A percentile compares a stretch with the other conserved stretches of the same genome.
These are phyloP conservation scores for Nephrotoma flavescens DNA, from an alignment of 2,888 invertebrate genomes.

Conservation along the genomic window DNA sequence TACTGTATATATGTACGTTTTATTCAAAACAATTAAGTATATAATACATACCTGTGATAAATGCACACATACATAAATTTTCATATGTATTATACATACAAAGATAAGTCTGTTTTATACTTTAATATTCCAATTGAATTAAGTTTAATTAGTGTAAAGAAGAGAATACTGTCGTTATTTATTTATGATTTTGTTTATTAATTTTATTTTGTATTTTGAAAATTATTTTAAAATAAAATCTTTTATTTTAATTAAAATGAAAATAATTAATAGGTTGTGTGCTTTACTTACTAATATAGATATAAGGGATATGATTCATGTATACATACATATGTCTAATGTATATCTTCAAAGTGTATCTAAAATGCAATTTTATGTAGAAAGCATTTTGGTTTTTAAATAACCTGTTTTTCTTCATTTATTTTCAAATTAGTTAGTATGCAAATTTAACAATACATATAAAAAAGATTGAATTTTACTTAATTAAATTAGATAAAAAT, in stretches of 20 bases:
- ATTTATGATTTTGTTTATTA: neutral
- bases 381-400: neutral
- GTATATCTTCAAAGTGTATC: neutral
- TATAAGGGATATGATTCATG: neutral
- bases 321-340: neutral
- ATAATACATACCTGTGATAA: too few relatives aligned
- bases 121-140: neutral
- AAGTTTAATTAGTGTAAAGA: neutral
- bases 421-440: neutral
- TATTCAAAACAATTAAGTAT: too few relatives aligned
- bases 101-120: neutral
- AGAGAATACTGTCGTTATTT: neutral
- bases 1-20: too few relatives aligned
- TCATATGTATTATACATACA: too few relatives aligned
- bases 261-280: neutral
- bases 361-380: neutral
- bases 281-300: neutral
- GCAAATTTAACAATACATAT: neutral
- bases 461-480: neutral
- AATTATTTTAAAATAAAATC: neutral
- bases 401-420: neutral
- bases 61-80: too few relatives aligned
- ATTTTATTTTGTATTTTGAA: neutral
- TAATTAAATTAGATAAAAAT: neutral
- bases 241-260: neutral